Conservation (phyloP, 1,140 invertebrate species). For the Branchinecta lindahli region DNA sequence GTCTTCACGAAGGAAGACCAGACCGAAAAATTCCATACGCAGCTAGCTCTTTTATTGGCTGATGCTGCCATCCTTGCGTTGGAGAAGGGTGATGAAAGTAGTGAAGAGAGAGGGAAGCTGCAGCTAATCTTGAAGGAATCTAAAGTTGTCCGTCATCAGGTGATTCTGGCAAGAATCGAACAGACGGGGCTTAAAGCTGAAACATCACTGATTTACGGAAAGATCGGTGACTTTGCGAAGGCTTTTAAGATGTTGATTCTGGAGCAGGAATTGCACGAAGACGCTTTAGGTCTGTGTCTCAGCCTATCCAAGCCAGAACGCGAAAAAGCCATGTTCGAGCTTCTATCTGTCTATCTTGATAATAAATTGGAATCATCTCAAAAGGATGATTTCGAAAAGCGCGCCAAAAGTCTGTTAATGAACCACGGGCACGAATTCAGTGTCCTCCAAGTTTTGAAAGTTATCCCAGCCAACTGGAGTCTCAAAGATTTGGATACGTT, state of each 20-base stretch:
- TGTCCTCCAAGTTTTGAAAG: background rate
- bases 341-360: background rate
- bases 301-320: background rate
- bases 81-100: background rate
- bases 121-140: background rate
- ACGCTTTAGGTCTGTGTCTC: background rate
- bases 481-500: background rate
- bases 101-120: background rate
- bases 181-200: background rate
- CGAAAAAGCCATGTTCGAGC: background rate
- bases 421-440: background rate
- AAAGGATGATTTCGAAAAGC: background rate
- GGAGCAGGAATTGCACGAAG: background rate
- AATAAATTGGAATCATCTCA: background rate
- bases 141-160: background rate
- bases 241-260: background rate
- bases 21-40: background rate
- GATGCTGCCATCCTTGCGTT: background rate
- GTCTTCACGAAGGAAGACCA: constrained; percentile 9
- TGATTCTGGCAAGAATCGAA: background rate
- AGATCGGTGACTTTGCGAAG: background rate
- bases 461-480: background rate
- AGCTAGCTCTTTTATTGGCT: background rate
- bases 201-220: background rate
- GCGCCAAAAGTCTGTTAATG: background rate